Base-by-base conservation (phyloP, 2,797 vertebrate genomes). In the Gymnothorax javanicus region DNA sequence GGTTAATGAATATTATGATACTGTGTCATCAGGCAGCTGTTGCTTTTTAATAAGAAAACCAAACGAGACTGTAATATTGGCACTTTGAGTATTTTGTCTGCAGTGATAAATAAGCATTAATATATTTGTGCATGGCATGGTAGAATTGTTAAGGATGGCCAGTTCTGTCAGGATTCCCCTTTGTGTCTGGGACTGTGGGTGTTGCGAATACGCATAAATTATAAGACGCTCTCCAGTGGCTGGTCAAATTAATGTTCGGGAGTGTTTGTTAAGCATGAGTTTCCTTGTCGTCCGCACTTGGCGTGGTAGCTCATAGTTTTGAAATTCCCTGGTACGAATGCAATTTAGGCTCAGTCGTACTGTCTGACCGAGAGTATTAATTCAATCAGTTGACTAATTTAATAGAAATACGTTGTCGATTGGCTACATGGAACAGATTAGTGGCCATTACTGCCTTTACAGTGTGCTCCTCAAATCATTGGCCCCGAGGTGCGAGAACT, bases 181-280 rank as follows among this genome's bases (percentile, higher is more conserved):
- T 79, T 79, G 75, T 79, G 75, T 79, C 75, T 79, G 62, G 7
- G 62, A n/a, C 62, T 7, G 20, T 67, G 75, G 75, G 50, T 75
- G 50, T 79, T 50, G 50, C 52, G 50, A 79, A 54, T n/a, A 23
- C 23, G 75, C 13, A n/a, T 79, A 23, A 1, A 54, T 77, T 52
- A 15, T 52, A 2, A 79, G 17, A 52, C 43, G 50, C 43, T 79
- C 52, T 56, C 75, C 52, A 23, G 43, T 54, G 75, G 75, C 75
- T 8, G 75, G 20, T 79, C 7, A 54, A 54, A 79, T 50, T 5
- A n/a, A n/a, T 75, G 73, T 75, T 75, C 13, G 25, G 50, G 50
- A 54, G 50, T 56, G 75, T 79, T 79, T 52, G 17, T 20, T 54
- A 54, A 13, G 43, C 52, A 9, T 56, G 17, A 75, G 13, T 15